These are phyloP conservation scores for Lateolabrax maculatus DNA, from an alignment of 2,797 vertebrate species.

Conservation along the genomic window DNA sequence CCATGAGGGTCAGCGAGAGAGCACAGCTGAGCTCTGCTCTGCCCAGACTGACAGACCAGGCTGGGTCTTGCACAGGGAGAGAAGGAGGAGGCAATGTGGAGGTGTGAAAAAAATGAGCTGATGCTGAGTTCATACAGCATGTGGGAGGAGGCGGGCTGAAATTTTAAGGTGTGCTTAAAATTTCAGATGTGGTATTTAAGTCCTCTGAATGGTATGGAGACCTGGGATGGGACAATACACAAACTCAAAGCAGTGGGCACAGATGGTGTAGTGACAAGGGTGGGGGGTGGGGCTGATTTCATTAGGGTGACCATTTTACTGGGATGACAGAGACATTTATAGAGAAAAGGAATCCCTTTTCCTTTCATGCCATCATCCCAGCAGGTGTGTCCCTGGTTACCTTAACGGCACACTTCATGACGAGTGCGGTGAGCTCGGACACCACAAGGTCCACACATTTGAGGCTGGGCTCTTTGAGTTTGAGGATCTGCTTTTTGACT, in stretches of 20 bases:
- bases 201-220: constrained; percentile 23
- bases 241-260: constrained; percentile 45
- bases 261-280: constrained; percentile 14
- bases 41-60: constrained; percentile 30
- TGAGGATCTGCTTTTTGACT: constrained; percentile 96
- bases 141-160: constrained; percentile 25
- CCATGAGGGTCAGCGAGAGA: constrained; percentile 53
- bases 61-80: constrained; percentile 2
- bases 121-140: constrained; percentile 48
- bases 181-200: constrained; percentile 24
- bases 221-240: constrained; percentile 34
- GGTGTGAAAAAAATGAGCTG: constrained; percentile 33
- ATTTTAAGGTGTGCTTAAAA: constrained; percentile 50
- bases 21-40: constrained; percentile 10
- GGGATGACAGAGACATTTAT: constrained; percentile 45
- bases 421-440: constrained; percentile 91
- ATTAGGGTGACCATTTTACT: constrained; percentile 53
- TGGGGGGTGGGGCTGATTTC: constrained; percentile 43
- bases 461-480: constrained; percentile 94
- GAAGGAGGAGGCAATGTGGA: constrained; percentile 27
- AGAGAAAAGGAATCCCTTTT: constrained; percentile 45
- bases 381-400: constrained; percentile 80
- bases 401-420: constrained; percentile 93
- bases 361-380: constrained; percentile 42
- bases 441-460: constrained; percentile 95